These are phyloP conservation scores for Pygocentrus nattereri DNA, from an alignment of 2,797 vertebrate species.

Conservation along the genomic window DNA sequence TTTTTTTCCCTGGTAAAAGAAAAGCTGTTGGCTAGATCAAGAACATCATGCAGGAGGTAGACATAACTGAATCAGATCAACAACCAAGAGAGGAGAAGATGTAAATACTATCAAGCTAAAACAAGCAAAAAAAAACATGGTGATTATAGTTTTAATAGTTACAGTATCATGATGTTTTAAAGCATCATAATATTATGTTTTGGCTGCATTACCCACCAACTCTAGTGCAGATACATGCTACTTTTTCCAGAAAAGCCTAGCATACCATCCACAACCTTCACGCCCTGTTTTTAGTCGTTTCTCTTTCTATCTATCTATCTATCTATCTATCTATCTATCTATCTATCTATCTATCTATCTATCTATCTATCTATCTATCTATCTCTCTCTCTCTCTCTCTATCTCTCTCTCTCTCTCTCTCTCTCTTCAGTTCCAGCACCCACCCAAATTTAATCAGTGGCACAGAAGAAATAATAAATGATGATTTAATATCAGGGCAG, in stretches of 20 bases:
- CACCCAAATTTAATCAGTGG: slow-evolving; percentile 15
- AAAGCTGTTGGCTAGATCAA: no score
- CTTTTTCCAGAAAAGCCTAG: background rate
- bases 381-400: background rate
- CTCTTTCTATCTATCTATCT: background rate
- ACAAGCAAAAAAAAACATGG: no score
- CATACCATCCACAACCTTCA: background rate
- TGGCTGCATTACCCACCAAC: no score
- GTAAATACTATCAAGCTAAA: no score
- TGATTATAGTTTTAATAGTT: no score
- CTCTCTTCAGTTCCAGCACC: slow-evolving; percentile 6
- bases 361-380: no score
- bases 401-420: slow-evolving; percentile 15
- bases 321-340: background rate
- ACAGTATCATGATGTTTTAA: no score
- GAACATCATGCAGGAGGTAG: no score
- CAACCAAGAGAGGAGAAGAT: no score
- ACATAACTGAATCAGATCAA: no score
- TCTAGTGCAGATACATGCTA: background rate
- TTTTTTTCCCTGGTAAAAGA: no score
- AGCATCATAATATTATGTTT: no score
- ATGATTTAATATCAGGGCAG: slow-evolving; percentile 12
- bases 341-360: slow-evolving; percentile 17
- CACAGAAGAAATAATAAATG: slow-evolving; percentile 19
- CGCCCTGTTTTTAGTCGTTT: background rate